Conservation (phyloP, 2,888 invertebrate species). For the Erpobdella octoculata region DNA sequence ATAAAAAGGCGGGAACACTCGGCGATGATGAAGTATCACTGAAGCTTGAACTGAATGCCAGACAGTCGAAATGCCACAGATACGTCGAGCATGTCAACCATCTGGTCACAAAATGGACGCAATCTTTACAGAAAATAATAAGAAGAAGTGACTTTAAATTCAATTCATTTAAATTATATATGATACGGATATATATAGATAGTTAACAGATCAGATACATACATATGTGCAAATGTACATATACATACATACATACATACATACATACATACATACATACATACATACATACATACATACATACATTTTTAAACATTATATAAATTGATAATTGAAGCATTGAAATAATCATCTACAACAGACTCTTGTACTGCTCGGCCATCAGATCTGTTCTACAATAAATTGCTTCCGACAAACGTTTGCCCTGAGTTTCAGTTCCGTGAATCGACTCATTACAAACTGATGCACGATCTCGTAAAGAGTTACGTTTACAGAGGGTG, state of each 20-base stretch:
- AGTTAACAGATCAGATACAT: too few relatives aligned
- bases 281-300: too few relatives aligned
- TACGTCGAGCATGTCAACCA: constrained; percentile 41
- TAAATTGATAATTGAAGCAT: too few relatives aligned
- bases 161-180: too few relatives aligned
- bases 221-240: too few relatives aligned
- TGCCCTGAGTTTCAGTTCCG: background rate
- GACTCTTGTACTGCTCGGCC: background rate
- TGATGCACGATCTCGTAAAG: background rate
- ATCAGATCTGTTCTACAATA: background rate
- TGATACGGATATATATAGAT: too few relatives aligned
- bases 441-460: background rate
- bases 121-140: too few relatives aligned
- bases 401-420: background rate
- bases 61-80: constrained; percentile 41
- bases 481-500: background rate
- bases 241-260: too few relatives aligned
- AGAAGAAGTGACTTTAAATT: too few relatives aligned
- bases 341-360: background rate
- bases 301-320: too few relatives aligned
- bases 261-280: too few relatives aligned
- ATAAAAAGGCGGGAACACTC: background rate
- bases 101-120: too few relatives aligned
- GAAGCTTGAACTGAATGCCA: constrained; percentile 39
- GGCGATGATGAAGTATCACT: background rate